Evolutionary conservation across 1,140 invertebrate genomes (phyloP).

Genomic region (Drosophila bipectinata): DNA sequence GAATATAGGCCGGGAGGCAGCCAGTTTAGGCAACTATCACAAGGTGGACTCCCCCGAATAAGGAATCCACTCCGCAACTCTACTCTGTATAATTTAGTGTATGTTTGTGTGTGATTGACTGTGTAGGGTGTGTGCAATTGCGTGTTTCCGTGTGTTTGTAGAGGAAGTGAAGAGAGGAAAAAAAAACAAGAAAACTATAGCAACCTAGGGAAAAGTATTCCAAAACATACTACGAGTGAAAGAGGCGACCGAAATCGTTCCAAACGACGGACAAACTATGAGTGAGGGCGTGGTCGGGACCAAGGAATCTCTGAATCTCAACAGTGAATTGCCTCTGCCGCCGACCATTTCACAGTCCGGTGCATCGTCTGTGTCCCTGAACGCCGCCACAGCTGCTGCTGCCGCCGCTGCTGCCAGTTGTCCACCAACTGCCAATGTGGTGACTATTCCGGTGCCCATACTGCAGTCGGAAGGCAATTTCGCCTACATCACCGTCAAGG

Average conservation of each 20-base stretch:
- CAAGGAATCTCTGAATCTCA: slow-evolving; percentile 60
- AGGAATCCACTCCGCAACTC: slow-evolving; percentile 26
- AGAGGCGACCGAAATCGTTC: slow-evolving; percentile 20
- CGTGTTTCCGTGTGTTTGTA: slow-evolving; percentile 15
- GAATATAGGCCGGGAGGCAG: slow-evolving; percentile 86
- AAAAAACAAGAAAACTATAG: slow-evolving; percentile 52
- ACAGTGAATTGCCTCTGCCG: slow-evolving; percentile 37
- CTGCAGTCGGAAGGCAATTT: slow-evolving; percentile 85
- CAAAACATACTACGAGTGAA: slow-evolving; percentile 41
- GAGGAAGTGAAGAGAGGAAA: slow-evolving; percentile 6
- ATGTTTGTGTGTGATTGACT: slow-evolving; percentile 27
- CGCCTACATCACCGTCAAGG: slow-evolving; percentile 90
- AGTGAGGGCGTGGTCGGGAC: slow-evolving; percentile 52
- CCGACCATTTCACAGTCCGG: slow-evolving; percentile 18
- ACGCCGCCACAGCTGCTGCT: slow-evolving; percentile 10
- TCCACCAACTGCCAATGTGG: slow-evolving; percentile 62
- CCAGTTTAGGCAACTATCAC: slow-evolving; percentile 82
- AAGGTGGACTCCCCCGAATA: slow-evolving; percentile 83
- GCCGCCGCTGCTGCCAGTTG: slow-evolving; percentile 19
- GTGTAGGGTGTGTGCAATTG: slow-evolving; percentile 24
- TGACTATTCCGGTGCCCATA: slow-evolving; percentile 81
- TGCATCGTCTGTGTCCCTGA: slow-evolving; percentile 50
- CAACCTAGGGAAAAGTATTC: slow-evolving; percentile 52
- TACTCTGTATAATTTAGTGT: slow-evolving; percentile 44
- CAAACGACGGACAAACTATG: slow-evolving; percentile 63